Evolutionary conservation across 2,888 invertebrate species (phyloP), one percentile per base, ranked within the genome.

Genomic region (Hedychridium roseum): DNA sequence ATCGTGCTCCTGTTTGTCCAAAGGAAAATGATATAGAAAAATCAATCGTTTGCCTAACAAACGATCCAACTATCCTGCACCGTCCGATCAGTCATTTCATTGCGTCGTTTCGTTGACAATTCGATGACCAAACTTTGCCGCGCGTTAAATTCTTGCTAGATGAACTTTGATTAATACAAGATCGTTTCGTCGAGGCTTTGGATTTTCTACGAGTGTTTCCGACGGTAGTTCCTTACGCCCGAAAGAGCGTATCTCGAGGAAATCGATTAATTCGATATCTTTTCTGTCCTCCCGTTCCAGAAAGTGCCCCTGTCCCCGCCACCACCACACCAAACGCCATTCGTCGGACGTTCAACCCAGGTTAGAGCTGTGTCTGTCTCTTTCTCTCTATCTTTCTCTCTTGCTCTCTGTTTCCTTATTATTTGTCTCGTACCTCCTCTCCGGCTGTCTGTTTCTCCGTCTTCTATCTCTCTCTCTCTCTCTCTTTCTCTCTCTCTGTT

Each of bases 311-410:
- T 70, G 73, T 75, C 72, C 70, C 63, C 48, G 66, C 69, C 61
- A 74, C 60, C 65, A 66, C 70, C 66, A 72, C 73, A 65, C 68
- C 73, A 65, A 70, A 71, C 66, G 70, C 73, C 66, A 69, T 70
- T 69, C 72, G 60, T 60, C 70, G 73, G 74, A 75, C 67, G 65
- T 73, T 72, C 70, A 69, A 68, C 64, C 70, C 76, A 76, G 76
- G 76, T 76, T 74, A 76, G 76, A n/a, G n/a, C n/a, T n/a, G n/a
- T n/a, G n/a, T n/a, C n/a, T n/a, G n/a, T n/a, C n/a, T 23, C 36
- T 42, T 40, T 32, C 15, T 41, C 28, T 45, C 23, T 32, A 20
- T 18, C 31, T 42, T 11, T 32, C 6, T 12, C n/a, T 26, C 15
- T 34, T n/a, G 27, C 15, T 36, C n/a, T 18, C 9, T 42, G 2